Evolutionary conservation across 1,140 invertebrate species (phyloP).

Genomic region (Drosophila lacteicornis): DNA sequence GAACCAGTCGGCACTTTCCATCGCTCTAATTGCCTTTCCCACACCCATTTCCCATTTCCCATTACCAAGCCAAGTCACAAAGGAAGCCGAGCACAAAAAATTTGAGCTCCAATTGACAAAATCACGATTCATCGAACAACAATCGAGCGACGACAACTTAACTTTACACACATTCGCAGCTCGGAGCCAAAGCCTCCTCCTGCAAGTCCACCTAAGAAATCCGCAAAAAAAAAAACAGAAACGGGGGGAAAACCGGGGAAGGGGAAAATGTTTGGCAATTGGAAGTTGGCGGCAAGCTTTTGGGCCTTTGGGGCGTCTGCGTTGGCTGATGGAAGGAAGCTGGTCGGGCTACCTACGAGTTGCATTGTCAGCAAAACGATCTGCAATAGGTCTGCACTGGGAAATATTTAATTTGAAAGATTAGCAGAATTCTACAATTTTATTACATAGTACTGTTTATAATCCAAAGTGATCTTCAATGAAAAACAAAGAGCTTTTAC

Average conservation of each 20-base stretch:
- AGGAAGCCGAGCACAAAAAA: slow-evolving; percentile 45
- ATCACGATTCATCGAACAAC: slow-evolving; percentile 71
- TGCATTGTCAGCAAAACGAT: slow-evolving; percentile 50
- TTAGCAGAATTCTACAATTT: too few relatives aligned
- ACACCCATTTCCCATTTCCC: slow-evolving; percentile 42
- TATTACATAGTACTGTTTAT: too few relatives aligned
- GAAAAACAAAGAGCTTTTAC: too few relatives aligned
- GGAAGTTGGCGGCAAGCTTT: slow-evolving; percentile 63
- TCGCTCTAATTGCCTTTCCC: slow-evolving; percentile 62
- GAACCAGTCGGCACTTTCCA: slow-evolving; percentile 39
- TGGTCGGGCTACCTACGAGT: slow-evolving; percentile 54
- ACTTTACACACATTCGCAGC: slow-evolving; percentile 66
- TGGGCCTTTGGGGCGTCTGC: slow-evolving; percentile 71
- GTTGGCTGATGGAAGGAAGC: slow-evolving; percentile 74
- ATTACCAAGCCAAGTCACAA: slow-evolving; percentile 39
- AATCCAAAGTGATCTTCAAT: too few relatives aligned
- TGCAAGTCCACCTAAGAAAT: slow-evolving; percentile 25
- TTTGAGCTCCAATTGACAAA: slow-evolving; percentile 64
- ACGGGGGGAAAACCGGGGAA: slow-evolving; percentile 1
- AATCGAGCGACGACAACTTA: slow-evolving; percentile 67
- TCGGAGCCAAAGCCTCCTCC: slow-evolving; percentile 28
- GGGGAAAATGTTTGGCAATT: slow-evolving; percentile 33
- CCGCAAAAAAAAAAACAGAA: background rate
- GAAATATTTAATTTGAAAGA: background rate
- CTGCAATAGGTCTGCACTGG: slow-evolving; percentile 35